A percentile compares a stretch with the other conserved stretches of the same genome.
phyloP scores from a whole-genome alignment of 2,797 vertebrate species.

The Periophthalmus magnuspinnatus region DNA sequence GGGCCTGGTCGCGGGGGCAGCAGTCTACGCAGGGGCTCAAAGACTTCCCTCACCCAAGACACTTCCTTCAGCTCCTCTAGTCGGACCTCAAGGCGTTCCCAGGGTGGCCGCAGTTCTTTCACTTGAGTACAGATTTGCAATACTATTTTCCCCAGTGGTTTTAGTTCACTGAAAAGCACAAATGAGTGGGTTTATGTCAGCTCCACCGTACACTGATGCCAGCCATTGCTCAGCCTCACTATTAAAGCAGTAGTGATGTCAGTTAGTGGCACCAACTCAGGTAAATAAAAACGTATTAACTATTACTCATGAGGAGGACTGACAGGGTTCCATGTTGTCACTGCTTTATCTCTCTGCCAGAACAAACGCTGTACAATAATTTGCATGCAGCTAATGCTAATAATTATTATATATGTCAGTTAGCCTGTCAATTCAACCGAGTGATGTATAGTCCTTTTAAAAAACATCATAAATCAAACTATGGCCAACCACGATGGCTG shows the following conservation, averaged over 20 bases:
- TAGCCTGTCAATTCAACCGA: background rate
- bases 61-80: too few relatives aligned
- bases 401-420: background rate
- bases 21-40: too few relatives aligned
- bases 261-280: constrained; percentile 40
- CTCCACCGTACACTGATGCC: background rate
- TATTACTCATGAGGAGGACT: background rate
- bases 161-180: background rate
- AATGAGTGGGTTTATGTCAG: background rate
- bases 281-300: constrained; percentile 3
- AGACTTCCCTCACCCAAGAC: too few relatives aligned
- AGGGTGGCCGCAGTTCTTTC: too few relatives aligned
- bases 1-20: too few relatives aligned
- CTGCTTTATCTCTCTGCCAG: background rate
- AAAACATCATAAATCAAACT: background rate
- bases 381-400: background rate
- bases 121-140: too few relatives aligned
- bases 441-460: background rate
- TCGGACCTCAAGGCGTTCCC: too few relatives aligned
- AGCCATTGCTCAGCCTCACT: constrained; percentile 29
- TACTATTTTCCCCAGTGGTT: background rate
- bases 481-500: too few relatives aligned
- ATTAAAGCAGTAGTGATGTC: constrained; percentile 56
- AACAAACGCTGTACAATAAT: background rate
- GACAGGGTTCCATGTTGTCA: background rate